A percentile compares a stretch with the other conserved stretches of the same genome.
Evolutionary conservation across 2,888 invertebrate genomes (phyloP).

Genomic region (Coremacera marginata): DNA sequence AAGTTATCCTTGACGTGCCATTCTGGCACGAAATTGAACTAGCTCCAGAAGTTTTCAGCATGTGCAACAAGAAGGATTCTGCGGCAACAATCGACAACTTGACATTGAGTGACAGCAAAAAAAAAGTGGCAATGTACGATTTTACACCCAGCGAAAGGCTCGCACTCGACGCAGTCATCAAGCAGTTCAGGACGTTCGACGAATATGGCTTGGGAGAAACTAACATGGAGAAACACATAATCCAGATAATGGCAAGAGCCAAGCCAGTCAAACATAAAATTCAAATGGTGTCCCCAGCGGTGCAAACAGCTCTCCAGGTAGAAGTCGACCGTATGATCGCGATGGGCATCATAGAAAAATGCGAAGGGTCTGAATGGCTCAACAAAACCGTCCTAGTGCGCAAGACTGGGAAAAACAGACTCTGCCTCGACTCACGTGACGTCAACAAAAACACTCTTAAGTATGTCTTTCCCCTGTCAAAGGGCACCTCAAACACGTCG

Average conservation of each 20-base stretch:
- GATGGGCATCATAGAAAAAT: no score
- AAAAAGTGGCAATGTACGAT: neutral
- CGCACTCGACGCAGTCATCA: neutral
- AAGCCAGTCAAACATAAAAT: neutral
- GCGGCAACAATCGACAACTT: neutral
- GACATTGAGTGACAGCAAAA: neutral
- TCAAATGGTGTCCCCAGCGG: neutral
- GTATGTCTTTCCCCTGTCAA: neutral
- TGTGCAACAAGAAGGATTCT: neutral
- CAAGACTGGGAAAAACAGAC: slow-evolving; percentile 3
- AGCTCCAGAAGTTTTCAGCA: neutral
- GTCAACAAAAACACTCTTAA: slow-evolving; percentile 45
- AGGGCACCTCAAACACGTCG: neutral
- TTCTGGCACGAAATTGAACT: neutral
- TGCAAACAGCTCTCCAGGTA: neutral
- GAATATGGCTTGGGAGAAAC: neutral
- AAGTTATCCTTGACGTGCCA: neutral
- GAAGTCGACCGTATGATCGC: neutral
- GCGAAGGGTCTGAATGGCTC: neutral
- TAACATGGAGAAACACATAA: neutral
- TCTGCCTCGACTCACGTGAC: slow-evolving; percentile 43
- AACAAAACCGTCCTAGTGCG: neutral
- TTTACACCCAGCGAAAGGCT: neutral
- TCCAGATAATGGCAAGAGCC: neutral
- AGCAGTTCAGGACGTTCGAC: neutral